Percentiles rank a stretch among this genome's conserved stretches.
These are phyloP conservation scores for Pardosa pseudoannulata DNA, from an alignment of 2,888 invertebrate species.

Conservation along the genomic window DNA sequence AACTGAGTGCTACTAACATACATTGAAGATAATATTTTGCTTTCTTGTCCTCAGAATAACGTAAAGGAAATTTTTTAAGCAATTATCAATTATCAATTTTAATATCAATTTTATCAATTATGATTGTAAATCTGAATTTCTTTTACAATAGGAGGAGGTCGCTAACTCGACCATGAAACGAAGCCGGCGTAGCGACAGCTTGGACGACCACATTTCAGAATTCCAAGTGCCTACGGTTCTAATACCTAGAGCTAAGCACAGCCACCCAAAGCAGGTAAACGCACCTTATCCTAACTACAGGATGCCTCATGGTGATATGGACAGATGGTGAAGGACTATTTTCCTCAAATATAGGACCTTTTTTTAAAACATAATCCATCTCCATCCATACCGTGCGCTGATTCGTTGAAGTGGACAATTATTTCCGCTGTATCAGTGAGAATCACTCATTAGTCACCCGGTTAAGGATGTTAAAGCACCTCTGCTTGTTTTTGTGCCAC, in stretches of 20 bases:
- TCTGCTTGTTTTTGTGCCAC: slow-evolving; percentile 22
- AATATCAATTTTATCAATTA: too few species aligned
- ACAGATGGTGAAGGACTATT: slow-evolving; percentile 54
- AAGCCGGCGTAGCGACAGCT: slow-evolving; percentile 59
- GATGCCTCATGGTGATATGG: slow-evolving; percentile 58
- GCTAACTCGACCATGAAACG: slow-evolving; percentile 66
- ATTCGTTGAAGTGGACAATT: slow-evolving; percentile 26
- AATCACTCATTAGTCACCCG: neutral
- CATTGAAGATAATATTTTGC: too few species aligned
- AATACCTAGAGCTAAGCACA: slow-evolving; percentile 71
- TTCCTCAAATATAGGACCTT: slow-evolving; percentile 16
- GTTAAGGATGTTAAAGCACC: neutral
- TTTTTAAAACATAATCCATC: slow-evolving; percentile 6
- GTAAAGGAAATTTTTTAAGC: too few species aligned
- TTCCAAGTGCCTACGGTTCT: slow-evolving; percentile 69
- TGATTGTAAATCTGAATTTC: too few species aligned
- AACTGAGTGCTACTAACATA: too few species aligned
- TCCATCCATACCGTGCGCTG: slow-evolving; percentile 24
- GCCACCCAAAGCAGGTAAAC: slow-evolving; percentile 73
- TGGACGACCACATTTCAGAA: slow-evolving; percentile 68
- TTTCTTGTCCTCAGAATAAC: too few species aligned
- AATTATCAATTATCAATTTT: too few species aligned
- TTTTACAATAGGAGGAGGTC: slow-evolving; percentile 53
- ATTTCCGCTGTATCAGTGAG: slow-evolving; percentile 19
- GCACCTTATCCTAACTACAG: slow-evolving; percentile 56